A percentile compares a stretch with the other conserved stretches of the same genome.
These are phyloP conservation scores for Trachelus stipa DNA, from an alignment of 2,888 invertebrate genomes.

Conservation along the genomic window DNA sequence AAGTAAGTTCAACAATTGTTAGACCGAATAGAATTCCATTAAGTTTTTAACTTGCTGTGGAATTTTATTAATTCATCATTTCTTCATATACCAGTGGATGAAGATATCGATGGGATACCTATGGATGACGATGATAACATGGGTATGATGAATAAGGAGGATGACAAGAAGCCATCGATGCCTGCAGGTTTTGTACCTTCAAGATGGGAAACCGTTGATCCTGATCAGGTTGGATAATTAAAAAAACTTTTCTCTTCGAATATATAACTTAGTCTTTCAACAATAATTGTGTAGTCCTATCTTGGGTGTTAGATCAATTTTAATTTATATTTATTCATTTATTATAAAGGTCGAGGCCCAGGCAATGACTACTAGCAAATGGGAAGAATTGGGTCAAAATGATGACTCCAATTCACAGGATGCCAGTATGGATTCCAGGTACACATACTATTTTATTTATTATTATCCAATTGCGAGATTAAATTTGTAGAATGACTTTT, in stretches of 20 bases:
- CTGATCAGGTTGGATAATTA: constrained; percentile 72
- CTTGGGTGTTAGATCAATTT: background rate
- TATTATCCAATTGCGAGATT: background rate
- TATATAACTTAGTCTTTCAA: too few relatives aligned
- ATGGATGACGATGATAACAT: constrained; percentile 67
- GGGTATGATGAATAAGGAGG: constrained; percentile 48
- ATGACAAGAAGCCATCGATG: constrained; percentile 63
- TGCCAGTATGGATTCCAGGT: constrained; percentile 66
- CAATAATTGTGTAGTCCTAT: background rate
- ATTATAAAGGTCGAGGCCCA: constrained; percentile 73
- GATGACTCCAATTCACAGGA: constrained; percentile 65
- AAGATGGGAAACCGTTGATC: constrained; percentile 97
- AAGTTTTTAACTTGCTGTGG: background rate
- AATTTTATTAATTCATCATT: background rate
- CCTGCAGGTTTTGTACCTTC: constrained; percentile 87
- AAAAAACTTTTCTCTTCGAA: too few relatives aligned
- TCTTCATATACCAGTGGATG: constrained; percentile 71
- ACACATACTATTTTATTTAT: constrained; percentile 10
- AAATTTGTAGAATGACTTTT: background rate
- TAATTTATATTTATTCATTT: background rate
- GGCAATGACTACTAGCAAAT: constrained; percentile 89
- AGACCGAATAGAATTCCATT: background rate
- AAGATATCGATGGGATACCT: constrained; percentile 82
- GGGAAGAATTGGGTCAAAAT: constrained; percentile 80
- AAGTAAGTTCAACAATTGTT: constrained; percentile 61